Evolutionary conservation across 1,140 invertebrate species (phyloP).

Genomic region (Macrobrachium rosenbergii): DNA sequence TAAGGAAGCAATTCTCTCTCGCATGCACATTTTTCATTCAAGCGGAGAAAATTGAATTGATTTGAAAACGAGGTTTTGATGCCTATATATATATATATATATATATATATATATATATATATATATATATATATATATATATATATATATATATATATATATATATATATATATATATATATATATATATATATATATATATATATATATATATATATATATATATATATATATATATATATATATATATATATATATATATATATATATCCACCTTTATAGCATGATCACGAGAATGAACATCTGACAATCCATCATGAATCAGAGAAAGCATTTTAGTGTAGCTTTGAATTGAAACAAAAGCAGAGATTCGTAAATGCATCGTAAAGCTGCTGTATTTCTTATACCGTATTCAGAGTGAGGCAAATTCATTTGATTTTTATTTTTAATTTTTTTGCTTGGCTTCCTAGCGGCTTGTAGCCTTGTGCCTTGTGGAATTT

Average conservation of each 20-base stretch:
- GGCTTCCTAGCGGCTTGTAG: too few relatives aligned
- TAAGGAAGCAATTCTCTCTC: not conserved
- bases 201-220: constrained; percentile 17
- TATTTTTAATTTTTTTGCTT: too few relatives aligned
- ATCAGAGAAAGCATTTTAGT: too few relatives aligned
- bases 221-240: constrained; percentile 13
- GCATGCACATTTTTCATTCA: not conserved
- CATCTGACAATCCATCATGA: too few relatives aligned
- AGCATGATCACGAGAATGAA: too few relatives aligned
- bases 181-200: constrained; percentile 7
- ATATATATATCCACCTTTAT: too few relatives aligned
- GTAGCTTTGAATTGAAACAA: too few relatives aligned
- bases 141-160: constrained; percentile 17
- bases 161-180: not conserved
- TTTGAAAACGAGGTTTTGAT: not conserved
- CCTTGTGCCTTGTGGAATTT: too few relatives aligned
- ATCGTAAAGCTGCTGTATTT: too few relatives aligned
- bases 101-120: constrained; percentile 17
- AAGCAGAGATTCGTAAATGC: too few relatives aligned
- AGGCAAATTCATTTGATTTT: too few relatives aligned
- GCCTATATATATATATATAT: not conserved
- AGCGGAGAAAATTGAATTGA: not conserved
- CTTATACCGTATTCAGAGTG: too few relatives aligned
- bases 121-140: constrained; percentile 17
- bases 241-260: not conserved